Percentiles rank a stretch among this genome's conserved stretches.
Conservation (phyloP, 64 coral and sea anemone genomes). For the Montipora efflorescens region DNA sequence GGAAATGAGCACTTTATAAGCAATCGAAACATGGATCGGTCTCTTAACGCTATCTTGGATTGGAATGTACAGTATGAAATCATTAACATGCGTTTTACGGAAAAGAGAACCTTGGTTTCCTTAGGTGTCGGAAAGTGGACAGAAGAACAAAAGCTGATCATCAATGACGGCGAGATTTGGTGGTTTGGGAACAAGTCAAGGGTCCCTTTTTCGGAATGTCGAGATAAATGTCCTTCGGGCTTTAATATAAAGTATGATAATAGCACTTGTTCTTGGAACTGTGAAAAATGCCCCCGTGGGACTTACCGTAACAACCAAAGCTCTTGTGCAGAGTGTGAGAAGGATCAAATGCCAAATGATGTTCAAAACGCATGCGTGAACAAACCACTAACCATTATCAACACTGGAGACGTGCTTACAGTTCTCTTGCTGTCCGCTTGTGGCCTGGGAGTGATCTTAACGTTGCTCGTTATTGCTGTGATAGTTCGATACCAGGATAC, state of each 20-base stretch:
- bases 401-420: background rate
- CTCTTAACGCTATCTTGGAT: background rate
- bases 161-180: slow-evolving; percentile 22
- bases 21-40: background rate
- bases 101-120: background rate
- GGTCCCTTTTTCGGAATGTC: slow-evolving; percentile 30
- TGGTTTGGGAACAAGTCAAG: slow-evolving; percentile 31
- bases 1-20: background rate
- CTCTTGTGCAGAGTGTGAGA: slow-evolving; percentile 58
- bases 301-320: slow-evolving; percentile 43
- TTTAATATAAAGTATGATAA: slow-evolving; percentile 6
- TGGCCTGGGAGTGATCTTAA: slow-evolving; percentile 63
- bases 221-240: slow-evolving; percentile 34
- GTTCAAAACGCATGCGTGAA: slow-evolving; percentile 55
- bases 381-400: slow-evolving; percentile 42
- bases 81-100: background rate
- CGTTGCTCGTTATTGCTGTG: slow-evolving; percentile 59
- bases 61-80: slow-evolving; percentile 2
- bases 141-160: background rate
- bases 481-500: slow-evolving; percentile 80
- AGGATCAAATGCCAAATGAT: slow-evolving; percentile 58
- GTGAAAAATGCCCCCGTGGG: slow-evolving; percentile 58
- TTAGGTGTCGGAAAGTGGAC: slow-evolving; percentile 57
- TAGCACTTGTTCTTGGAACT: slow-evolving; percentile 59
- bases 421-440: slow-evolving; percentile 37